Base-by-base conservation (phyloP, 2,113 vertebrate genomes). In the Oncorhynchus kisutch region DNA sequence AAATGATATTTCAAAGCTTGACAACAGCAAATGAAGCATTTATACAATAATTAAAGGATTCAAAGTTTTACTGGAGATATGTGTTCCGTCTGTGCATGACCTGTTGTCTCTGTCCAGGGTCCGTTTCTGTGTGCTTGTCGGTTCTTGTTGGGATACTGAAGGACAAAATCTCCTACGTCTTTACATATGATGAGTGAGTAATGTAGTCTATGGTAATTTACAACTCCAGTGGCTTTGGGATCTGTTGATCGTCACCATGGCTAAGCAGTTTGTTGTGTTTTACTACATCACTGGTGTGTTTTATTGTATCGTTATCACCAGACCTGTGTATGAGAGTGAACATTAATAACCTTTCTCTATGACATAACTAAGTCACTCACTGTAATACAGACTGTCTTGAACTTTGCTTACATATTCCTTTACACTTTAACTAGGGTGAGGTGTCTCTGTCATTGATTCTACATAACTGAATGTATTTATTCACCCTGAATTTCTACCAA, bases 141-240 rank as follows among this genome's bases (percentile, higher is more conserved):
- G 5, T 78, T 0, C 27, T 96, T 3, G 59, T 96, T 24, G 93
- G 90, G 16, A 70, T 87, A 73, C 57, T 95, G 3, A 96, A 94
- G 87, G 67, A 94, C 0, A 81, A 94, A 16, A 90, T 96, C 72
- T 90, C 93, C 67, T 96, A 94, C 67, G 51, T 96, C 76, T 96
- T 97, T 79, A 95, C 95, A 78, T 87, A 86, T 22, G 95, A 97
- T 85, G 91, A 89, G 97, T 97, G 73, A 88, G 96, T 94, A 67
- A 16, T 54, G 16, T 5, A 8, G n/a, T n/a, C 7, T 16, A 62
- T 22, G 14, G 51, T 54, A 1, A 54, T 54, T 54, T 4, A 54
- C 51, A 14, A 16, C 4, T 54, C 3, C 59, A 16, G 13, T 57
- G 54, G 54, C 16, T 57, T 14, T 5, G 54, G 54, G 54, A 57